Evolutionary conservation across 2,113 vertebrate genomes (phyloP).

Genomic region (Carassius auratus): DNA sequence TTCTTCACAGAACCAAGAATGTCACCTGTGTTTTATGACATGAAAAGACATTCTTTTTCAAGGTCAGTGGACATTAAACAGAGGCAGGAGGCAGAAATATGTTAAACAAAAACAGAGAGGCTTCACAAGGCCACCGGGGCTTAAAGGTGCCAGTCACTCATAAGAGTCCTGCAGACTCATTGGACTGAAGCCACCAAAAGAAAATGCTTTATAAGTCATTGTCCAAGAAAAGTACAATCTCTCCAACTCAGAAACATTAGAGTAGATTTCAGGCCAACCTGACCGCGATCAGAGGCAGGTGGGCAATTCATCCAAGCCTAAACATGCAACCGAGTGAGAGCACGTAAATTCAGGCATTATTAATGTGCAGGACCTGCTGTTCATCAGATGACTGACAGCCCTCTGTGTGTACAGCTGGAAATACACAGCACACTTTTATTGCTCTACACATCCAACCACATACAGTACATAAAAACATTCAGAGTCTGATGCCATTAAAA

Average conservation of each 20-base stretch:
- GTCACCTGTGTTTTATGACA: conserved; percentile 54
- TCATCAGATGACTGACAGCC: neutral
- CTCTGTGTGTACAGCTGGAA: conserved; percentile 15
- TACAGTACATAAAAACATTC: conserved; percentile 25
- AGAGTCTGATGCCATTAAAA: conserved; percentile 1
- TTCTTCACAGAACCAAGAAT: conserved; percentile 19
- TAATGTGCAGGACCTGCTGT: conserved; percentile 9
- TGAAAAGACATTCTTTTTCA: conserved; percentile 51
- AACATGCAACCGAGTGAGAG: neutral
- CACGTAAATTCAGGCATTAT: neutral
- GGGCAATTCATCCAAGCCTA: neutral
- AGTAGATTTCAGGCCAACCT: neutral
- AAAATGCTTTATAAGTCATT: conserved; percentile 60
- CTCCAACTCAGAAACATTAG: neutral
- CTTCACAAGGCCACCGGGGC: conserved; percentile 60
- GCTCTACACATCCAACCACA: neutral
- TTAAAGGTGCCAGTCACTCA: conserved; percentile 69
- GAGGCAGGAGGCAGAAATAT: conserved; percentile 58
- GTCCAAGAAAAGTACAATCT: conserved; percentile 46
- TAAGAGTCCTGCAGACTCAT: conserved; percentile 68
- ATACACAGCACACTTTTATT: neutral
- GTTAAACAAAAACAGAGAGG: conserved; percentile 68
- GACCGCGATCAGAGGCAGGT: neutral
- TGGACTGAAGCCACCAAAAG: conserved; percentile 57
- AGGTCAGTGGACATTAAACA: conserved; percentile 58